Evolutionary conservation across 2,797 vertebrate genomes (phyloP).

Genomic region (Cyclura pinguis): DNA sequence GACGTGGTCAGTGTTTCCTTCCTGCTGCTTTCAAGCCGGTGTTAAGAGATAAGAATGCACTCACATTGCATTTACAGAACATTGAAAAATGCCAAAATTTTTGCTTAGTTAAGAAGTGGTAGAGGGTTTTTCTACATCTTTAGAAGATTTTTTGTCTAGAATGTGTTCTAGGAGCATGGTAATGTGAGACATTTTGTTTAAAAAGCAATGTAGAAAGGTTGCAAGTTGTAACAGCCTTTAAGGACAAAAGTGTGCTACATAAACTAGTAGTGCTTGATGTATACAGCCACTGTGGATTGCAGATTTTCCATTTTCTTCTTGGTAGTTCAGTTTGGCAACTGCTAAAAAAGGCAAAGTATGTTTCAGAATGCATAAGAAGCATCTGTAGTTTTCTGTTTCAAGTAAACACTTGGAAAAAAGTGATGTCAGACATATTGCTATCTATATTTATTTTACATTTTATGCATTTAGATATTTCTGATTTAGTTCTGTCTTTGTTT

Average conservation of each 20-base stretch:
- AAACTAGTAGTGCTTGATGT: not conserved
- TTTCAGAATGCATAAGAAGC: constrained; percentile 1
- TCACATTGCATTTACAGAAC: constrained; percentile 65
- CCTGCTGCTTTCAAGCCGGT: constrained; percentile 80
- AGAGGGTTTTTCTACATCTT: constrained; percentile 41
- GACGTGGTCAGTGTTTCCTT: constrained; percentile 88
- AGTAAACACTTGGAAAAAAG: constrained; percentile 14
- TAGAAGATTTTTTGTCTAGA: constrained; percentile 41
- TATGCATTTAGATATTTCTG: not conserved
- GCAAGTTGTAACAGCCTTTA: constrained; percentile 6
- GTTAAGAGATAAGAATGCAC: constrained; percentile 81
- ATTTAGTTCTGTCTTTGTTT: constrained; percentile 54
- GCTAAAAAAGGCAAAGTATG: constrained; percentile 1
- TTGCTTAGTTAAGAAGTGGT: constrained; percentile 25
- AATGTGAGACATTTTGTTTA: not conserved
- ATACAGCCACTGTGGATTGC: not conserved
- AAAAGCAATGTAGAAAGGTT: constrained; percentile 13
- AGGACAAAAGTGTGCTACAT: not conserved
- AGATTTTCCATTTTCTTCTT: not conserved
- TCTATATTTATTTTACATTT: not conserved
- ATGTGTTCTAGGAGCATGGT: not conserved
- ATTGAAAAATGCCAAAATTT: constrained; percentile 62
- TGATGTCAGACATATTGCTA: constrained; percentile 39
- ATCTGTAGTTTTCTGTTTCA: not conserved
- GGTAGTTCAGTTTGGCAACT: not conserved